These are phyloP conservation scores for Drosophila nr. perissopoda DNA, from an alignment of 2,888 invertebrate species.

Conservation along the genomic window DNA sequence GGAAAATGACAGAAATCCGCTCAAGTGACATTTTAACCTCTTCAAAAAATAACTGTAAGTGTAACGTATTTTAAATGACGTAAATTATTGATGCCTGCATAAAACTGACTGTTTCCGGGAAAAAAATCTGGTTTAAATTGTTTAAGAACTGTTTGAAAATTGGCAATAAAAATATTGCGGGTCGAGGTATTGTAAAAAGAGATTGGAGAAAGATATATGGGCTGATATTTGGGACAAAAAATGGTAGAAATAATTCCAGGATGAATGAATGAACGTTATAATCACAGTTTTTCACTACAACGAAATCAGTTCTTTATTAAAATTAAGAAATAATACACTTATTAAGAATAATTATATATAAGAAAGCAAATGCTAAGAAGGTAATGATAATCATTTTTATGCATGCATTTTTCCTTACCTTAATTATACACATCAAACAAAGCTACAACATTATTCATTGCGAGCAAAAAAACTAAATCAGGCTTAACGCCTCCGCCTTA, in stretches of 20 bases:
- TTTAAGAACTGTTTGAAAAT: conserved; percentile 26
- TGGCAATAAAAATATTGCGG: conserved; percentile 52
- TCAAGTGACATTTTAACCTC: conserved; percentile 80
- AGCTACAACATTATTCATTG: conserved; percentile 31
- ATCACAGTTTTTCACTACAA: background rate
- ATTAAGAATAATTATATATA: background rate
- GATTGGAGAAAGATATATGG: conserved; percentile 3
- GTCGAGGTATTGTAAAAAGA: conserved; percentile 11
- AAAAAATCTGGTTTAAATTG: conserved; percentile 48
- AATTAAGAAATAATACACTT: background rate
- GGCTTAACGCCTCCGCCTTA: conserved; percentile 42
- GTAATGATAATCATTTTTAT: conserved; percentile 11
- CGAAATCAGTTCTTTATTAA: background rate
- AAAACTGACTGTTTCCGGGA: conserved; percentile 34
- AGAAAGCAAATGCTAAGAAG: background rate
- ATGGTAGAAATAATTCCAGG: background rate
- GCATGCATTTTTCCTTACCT: conserved; percentile 6
- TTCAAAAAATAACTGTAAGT: conserved; percentile 35
- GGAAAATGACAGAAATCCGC: conserved; percentile 57
- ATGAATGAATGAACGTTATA: too few species aligned
- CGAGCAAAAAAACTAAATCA: background rate
- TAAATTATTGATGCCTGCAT: conserved; percentile 71
- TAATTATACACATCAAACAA: conserved; percentile 43
- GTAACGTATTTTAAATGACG: conserved; percentile 67
- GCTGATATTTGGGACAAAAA: background rate